Conservation (phyloP, 1,140 invertebrate species). For the Tenebrio molitor region DNA sequence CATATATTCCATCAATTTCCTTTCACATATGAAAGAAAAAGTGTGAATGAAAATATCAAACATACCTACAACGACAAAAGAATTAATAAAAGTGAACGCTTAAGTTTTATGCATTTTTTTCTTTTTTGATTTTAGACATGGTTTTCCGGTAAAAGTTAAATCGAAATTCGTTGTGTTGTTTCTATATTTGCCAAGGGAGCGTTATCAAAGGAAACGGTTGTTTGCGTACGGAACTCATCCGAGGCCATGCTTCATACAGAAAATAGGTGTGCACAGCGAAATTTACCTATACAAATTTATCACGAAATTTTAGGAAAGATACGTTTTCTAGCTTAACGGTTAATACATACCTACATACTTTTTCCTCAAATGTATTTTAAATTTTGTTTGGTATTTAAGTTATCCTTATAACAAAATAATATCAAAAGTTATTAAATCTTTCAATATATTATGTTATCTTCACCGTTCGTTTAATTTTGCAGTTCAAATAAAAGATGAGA, state of each 20-base stretch:
- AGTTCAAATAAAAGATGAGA: no score
- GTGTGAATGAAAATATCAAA: neutral
- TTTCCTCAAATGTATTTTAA: no score
- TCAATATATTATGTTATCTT: no score
- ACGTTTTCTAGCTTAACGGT: no score
- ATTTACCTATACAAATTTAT: conserved; percentile 28
- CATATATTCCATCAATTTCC: no score
- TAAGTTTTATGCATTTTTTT: neutral
- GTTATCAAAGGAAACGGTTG: conserved; percentile 40
- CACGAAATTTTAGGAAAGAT: neutral
- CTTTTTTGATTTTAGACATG: neutral
- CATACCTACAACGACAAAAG: neutral
- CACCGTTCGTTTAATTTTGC: no score
- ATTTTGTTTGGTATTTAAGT: no score
- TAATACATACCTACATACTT: no score
- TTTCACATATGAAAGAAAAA: no score
- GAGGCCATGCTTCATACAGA: conserved; percentile 34
- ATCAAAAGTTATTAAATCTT: no score
- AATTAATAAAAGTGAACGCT: neutral
- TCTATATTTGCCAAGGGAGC: conserved; percentile 37
- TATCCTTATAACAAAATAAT: no score
- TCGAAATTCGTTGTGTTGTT: conserved; percentile 10
- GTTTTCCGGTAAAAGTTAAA: conserved; percentile 35
- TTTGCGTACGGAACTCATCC: conserved; percentile 23
- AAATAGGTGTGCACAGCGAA: conserved; percentile 36